Percentiles rank a stretch among this genome's conserved stretches.
phyloP scores from a whole-genome alignment of 2,113 vertebrate genomes.

The Mobula hypostoma region DNA sequence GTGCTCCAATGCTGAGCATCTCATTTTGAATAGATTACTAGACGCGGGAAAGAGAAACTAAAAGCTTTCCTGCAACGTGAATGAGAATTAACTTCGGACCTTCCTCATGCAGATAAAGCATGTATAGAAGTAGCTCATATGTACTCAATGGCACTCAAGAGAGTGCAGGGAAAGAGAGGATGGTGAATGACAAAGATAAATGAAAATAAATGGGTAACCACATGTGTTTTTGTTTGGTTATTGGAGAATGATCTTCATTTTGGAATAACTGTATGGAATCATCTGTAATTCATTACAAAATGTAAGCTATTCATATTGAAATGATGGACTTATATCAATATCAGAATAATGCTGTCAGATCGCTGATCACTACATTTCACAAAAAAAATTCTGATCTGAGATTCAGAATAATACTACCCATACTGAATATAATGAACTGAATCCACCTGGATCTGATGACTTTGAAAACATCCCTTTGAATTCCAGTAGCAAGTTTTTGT shows the following conservation, averaged over 20 bases:
- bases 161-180: not conserved
- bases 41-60: not conserved
- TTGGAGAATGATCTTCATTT: not conserved
- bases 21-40: not conserved
- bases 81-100: not conserved
- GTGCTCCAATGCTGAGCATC: not conserved
- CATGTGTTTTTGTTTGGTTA: not conserved
- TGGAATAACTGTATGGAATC: not conserved
- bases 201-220: not conserved
- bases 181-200: not conserved
- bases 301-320: not conserved
- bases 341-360: not conserved
- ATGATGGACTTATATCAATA: not conserved
- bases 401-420: not conserved
- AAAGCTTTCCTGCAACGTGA: not conserved
- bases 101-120: not conserved
- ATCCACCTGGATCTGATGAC: not conserved
- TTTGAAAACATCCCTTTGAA: not conserved
- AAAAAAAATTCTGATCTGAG: not conserved
- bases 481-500: not conserved
- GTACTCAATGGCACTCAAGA: not conserved
- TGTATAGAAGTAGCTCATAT: not conserved
- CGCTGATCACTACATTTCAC: not conserved
- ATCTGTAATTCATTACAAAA: not conserved
- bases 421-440: not conserved